Percentiles rank a stretch among this genome's conserved stretches.
Conservation (phyloP, 2,113 vertebrate genomes). For the Pituophis catenifer region DNA sequence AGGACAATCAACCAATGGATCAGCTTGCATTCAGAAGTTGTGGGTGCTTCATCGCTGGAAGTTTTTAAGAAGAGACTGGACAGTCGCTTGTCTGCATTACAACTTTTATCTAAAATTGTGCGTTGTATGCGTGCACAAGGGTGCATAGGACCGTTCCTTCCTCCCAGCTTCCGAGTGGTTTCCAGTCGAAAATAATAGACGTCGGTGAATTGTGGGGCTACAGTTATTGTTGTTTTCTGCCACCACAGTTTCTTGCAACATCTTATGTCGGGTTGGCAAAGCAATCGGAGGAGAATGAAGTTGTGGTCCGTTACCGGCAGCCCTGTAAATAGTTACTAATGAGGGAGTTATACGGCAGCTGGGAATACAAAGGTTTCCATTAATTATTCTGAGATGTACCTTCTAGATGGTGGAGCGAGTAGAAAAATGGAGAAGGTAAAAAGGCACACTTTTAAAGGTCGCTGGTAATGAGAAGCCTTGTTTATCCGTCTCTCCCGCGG, state of each 20-base stretch:
- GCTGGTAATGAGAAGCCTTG: neutral
- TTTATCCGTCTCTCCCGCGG: neutral
- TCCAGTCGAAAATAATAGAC: neutral
- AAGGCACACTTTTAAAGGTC: neutral
- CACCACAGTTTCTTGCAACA: neutral
- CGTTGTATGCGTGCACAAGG: neutral
- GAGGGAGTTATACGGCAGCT: neutral
- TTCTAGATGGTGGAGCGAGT: neutral
- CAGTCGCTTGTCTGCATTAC: neutral
- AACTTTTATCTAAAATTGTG: neutral
- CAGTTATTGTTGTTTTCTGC: neutral
- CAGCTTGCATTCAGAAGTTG: no score
- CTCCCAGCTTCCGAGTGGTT: neutral
- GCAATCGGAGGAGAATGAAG: neutral
- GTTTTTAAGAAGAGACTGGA: no score
- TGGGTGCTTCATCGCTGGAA: no score
- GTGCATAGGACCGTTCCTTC: neutral
- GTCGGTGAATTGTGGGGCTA: neutral
- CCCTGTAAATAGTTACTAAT: constrained; percentile 11
- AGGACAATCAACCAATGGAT: no score
- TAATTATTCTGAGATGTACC: constrained; percentile 8
- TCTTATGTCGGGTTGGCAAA: neutral
- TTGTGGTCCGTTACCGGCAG: constrained; percentile 5
- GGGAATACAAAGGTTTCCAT: neutral
- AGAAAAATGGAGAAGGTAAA: neutral